Percentiles rank a stretch among this genome's conserved stretches.
Conservation (phyloP, 2,113 vertebrate genomes). For the Callithrix jacchus region DNA sequence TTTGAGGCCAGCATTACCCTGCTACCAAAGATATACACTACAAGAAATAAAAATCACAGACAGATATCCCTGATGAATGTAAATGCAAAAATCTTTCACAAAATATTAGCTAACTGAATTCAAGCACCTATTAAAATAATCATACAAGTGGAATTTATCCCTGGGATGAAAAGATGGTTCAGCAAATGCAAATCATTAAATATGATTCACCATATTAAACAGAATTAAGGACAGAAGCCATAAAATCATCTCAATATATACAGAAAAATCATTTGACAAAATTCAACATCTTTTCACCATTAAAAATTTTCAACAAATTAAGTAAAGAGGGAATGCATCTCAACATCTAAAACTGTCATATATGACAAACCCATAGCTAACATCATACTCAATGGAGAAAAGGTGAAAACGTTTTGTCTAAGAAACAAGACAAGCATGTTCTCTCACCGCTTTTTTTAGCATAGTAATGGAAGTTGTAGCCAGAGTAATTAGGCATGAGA, state of each 20-base stretch:
- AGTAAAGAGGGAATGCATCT: neutral
- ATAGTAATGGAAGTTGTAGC: neutral
- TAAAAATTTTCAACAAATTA: neutral
- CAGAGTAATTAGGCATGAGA: neutral
- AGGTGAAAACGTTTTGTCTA: neutral
- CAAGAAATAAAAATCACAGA: neutral
- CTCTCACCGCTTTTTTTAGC: neutral
- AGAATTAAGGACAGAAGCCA: neutral
- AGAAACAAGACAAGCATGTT: neutral
- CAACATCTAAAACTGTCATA: neutral
- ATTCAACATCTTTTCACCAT: neutral
- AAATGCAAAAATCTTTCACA: neutral
- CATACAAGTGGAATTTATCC: neutral
- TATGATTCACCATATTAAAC: neutral
- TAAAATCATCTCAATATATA: neutral
- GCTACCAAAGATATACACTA: neutral
- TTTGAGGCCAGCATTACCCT: neutral
- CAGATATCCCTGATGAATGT: neutral
- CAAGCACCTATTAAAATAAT: neutral
- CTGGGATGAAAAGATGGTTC: neutral
- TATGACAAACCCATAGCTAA: neutral
- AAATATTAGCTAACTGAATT: neutral
- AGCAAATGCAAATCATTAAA: neutral
- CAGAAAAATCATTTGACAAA: neutral
- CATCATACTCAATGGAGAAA: neutral